phyloP scores from a whole-genome alignment of 2,113 vertebrate genomes.

The Odobenus rosmarus region DNA sequence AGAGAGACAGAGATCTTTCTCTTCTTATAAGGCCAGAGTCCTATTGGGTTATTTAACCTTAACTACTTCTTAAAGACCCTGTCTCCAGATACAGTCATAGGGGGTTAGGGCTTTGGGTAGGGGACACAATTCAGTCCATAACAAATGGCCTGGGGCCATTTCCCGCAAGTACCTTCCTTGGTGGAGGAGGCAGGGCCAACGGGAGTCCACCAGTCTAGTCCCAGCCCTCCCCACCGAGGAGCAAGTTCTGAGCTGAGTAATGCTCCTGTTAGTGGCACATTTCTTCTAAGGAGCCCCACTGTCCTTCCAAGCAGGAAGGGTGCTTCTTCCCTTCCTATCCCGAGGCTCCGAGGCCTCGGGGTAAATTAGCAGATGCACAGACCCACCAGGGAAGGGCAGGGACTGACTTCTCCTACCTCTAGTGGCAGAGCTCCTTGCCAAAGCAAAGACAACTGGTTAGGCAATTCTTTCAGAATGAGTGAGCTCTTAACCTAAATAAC shows the following conservation, averaged over 20 bases:
- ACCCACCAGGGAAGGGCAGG: background rate
- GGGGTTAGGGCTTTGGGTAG: background rate
- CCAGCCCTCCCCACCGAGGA: background rate
- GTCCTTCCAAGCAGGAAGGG: background rate
- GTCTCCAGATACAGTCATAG: background rate
- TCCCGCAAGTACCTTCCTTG: background rate
- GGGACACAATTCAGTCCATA: background rate
- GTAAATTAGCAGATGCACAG: background rate
- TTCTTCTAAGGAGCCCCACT: background rate
- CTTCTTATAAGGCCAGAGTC: background rate
- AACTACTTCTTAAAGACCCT: background rate
- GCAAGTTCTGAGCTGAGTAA: background rate
- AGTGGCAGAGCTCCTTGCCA: background rate
- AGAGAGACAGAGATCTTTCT: background rate
- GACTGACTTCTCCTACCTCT: background rate
- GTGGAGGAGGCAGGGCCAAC: background rate
- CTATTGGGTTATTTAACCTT: background rate
- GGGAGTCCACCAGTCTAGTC: background rate
- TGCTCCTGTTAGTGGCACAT: fast-evolving
- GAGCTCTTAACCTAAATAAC: background rate
- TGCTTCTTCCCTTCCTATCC: background rate
- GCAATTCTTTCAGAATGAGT: background rate
- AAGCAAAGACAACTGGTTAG: background rate
- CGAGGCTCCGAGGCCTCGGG: background rate
- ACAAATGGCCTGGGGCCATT: background rate